phyloP scores from a whole-genome alignment of 2,888 invertebrate species.

The Tinea trinotella region DNA sequence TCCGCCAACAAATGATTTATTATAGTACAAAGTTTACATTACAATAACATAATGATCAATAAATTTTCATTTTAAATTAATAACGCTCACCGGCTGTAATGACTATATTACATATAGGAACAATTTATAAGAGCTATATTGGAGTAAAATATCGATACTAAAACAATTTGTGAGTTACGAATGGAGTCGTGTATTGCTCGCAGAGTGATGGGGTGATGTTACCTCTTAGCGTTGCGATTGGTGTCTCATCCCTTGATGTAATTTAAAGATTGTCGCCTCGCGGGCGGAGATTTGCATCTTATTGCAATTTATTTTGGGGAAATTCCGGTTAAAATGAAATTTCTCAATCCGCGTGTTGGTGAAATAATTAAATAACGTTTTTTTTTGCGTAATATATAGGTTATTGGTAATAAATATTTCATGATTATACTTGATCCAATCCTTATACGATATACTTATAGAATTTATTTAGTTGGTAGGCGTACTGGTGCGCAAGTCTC shows the following conservation, averaged over 20 bases:
- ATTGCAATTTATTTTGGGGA: constrained; percentile 62
- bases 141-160: background rate
- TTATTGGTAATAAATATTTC: constrained; percentile 2
- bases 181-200: background rate
- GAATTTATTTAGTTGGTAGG: constrained; percentile 16
- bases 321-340: constrained; percentile 27
- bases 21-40: background rate
- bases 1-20: background rate
- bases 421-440: constrained; percentile 5
- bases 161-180: constrained; percentile 12
- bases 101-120: too few relatives aligned
- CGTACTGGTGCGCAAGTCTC: constrained; percentile 28
- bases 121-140: too few relatives aligned
- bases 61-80: too few relatives aligned
- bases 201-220: background rate
- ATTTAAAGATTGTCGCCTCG: constrained; percentile 66
- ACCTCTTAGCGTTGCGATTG: constrained; percentile 39
- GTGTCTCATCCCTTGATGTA: constrained; percentile 55
- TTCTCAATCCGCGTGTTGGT: background rate
- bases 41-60: too few relatives aligned
- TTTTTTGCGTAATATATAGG: background rate
- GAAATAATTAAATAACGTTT: constrained; percentile 8
- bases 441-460: constrained; percentile 13
- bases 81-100: too few relatives aligned
- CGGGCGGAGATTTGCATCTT: constrained; percentile 47